These are phyloP conservation scores for Castor canadensis DNA, from an alignment of 2,113 vertebrate genomes.

Conservation along the genomic window DNA sequence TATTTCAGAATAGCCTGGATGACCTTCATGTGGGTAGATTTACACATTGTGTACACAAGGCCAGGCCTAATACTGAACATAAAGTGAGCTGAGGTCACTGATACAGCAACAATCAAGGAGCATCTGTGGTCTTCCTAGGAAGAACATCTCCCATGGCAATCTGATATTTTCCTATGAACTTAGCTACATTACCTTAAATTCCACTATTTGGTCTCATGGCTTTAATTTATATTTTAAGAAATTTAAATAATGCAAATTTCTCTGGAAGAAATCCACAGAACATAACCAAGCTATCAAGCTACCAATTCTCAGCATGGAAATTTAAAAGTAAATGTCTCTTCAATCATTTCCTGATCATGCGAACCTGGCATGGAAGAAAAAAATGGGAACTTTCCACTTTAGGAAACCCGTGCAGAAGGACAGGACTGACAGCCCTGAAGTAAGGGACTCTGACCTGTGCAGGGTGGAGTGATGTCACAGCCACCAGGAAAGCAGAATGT, in stretches of 20 bases:
- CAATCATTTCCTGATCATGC: background rate
- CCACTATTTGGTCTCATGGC: background rate
- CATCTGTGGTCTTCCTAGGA: background rate
- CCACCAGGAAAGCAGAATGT: accelerated
- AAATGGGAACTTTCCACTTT: background rate
- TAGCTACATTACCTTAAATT: background rate
- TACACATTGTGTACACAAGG: background rate
- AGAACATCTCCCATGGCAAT: accelerated
- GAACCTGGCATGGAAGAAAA: background rate
- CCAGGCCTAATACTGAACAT: background rate
- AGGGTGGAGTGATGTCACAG: accelerated
- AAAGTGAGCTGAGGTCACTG: background rate
- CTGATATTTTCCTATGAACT: background rate
- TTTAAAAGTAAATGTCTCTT: background rate
- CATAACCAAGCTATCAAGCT: background rate
- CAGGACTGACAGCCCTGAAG: accelerated
- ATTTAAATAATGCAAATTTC: background rate
- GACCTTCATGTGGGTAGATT: background rate
- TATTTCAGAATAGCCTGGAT: background rate
- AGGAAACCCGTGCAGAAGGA: accelerated
- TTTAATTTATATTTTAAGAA: background rate
- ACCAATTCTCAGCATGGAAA: background rate
- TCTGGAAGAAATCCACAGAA: background rate
- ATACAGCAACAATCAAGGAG: no score
- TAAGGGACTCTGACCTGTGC: accelerated